Base-by-base conservation (phyloP, 2,888 invertebrate genomes). In the Lingula anatina region DNA sequence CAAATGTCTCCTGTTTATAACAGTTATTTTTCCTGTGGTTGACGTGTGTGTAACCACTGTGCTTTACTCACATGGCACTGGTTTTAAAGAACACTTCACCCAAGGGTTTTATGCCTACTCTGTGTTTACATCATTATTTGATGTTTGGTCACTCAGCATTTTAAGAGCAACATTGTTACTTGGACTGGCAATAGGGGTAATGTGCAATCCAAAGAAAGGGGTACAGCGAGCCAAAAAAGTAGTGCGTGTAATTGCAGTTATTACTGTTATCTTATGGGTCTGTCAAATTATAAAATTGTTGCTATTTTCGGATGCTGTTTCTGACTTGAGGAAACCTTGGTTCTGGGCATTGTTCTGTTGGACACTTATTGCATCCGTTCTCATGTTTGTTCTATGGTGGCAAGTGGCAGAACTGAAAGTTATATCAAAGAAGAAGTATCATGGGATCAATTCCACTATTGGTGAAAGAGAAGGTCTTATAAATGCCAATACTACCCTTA, bases 341-440 rank as follows among this genome's bases (percentile, higher is more conserved):
- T 60, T 65, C 39, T 65, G 65, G 65, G 42, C 48, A 3, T 46
- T 61, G 38, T 61, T 64, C 43, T 31, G 54, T 4, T 66, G 65
- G 60, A 54, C 57, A 5, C 28, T 61, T 23, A 15, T 55, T 7
- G 50, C 56, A 9, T 54, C 59, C 2, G 24, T 61, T 5, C 18
- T 57, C 24, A 50, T 66, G 18, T 49, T 46, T 36, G 24, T 65
- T 15, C 50, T 50, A 40, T 59, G 58, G 53, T 25, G 46, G 15
- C 21, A 60, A 12, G 42, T 68, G 15, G 51, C 57, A 27, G 49
- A 46, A 20, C 45, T 57, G 35, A 44, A 50, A 28, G 18, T 54
- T 23, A 27, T 12, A 21, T 47, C 45, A 48, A 18, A 27, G 44
- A 18, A 39, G 31, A 21, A n/a, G n/a, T n/a, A n/a, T n/a, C n/a